phyloP scores from a whole-genome alignment of 2,888 invertebrate species.

The Clepsis dumicolana region DNA sequence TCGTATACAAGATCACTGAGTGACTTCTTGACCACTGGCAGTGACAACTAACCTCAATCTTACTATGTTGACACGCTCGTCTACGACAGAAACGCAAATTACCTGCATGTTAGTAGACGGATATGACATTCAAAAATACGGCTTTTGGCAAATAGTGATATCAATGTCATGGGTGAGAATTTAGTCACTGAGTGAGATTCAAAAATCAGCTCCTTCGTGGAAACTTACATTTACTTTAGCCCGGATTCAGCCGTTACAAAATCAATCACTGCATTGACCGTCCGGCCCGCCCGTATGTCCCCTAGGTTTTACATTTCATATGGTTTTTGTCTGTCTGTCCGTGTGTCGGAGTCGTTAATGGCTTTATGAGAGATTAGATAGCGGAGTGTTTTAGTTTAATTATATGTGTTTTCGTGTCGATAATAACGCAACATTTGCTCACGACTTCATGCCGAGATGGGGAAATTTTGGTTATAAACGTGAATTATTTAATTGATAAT shows the following conservation, averaged over 20 bases:
- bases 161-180: too few species aligned
- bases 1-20: too few species aligned
- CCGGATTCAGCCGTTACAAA: not conserved
- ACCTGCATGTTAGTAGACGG: too few species aligned
- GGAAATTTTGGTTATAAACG: not conserved
- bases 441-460: not conserved
- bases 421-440: constrained; percentile 24
- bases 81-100: too few species aligned
- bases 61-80: too few species aligned
- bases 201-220: too few species aligned
- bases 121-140: too few species aligned
- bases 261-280: constrained; percentile 33
- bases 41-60: too few species aligned
- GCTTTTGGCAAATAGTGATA: too few species aligned
- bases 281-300: constrained; percentile 57
- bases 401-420: constrained; percentile 63
- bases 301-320: constrained; percentile 61
- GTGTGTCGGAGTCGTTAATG: constrained; percentile 80
- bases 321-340: constrained; percentile 67
- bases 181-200: too few species aligned
- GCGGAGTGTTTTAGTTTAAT: constrained; percentile 79
- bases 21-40: too few species aligned
- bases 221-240: not conserved
- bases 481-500: constrained; percentile 13
- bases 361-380: constrained; percentile 80